These are phyloP conservation scores for Andricus grossulariae DNA, from an alignment of 1,140 invertebrate genomes.

Conservation along the genomic window DNA sequence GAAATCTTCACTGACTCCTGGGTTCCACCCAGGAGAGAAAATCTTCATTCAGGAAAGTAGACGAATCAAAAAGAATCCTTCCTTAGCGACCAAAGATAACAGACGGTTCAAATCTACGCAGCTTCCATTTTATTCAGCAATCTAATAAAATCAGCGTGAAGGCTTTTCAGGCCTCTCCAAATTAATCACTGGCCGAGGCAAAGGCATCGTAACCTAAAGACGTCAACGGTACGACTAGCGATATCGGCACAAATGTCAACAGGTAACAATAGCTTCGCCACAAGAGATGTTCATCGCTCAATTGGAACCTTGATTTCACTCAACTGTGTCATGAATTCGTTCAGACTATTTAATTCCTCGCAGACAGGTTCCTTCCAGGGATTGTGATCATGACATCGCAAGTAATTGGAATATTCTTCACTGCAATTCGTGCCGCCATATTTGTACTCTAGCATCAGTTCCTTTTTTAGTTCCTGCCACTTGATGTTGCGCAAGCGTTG, in stretches of 20 bases:
- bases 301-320: constrained; percentile 59
- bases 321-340: constrained; percentile 65
- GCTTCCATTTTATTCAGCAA: background rate
- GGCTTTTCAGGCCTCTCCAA: constrained; percentile 14
- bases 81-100: too few species aligned
- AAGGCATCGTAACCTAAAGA: constrained; percentile 25
- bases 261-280: constrained; percentile 1
- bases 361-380: constrained; percentile 54
- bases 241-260: background rate
- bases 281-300: constrained; percentile 54
- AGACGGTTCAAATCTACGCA: too few species aligned
- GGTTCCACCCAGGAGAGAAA: background rate
- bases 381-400: constrained; percentile 36
- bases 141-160: background rate
- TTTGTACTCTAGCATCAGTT: constrained; percentile 47
- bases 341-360: constrained; percentile 62
- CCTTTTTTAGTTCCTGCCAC: constrained; percentile 69
- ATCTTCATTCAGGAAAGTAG: background rate
- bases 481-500: constrained; percentile 67
- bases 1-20: background rate
- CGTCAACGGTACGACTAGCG: constrained; percentile 26
- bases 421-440: constrained; percentile 10
- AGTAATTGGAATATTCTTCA: constrained; percentile 15
- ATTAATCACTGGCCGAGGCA: background rate
- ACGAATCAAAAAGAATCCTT: too few species aligned